A percentile compares a stretch with the other conserved stretches of the same genome.
Evolutionary conservation across 2,888 invertebrate species (phyloP).

Genomic region (Xestia c-nigrum): DNA sequence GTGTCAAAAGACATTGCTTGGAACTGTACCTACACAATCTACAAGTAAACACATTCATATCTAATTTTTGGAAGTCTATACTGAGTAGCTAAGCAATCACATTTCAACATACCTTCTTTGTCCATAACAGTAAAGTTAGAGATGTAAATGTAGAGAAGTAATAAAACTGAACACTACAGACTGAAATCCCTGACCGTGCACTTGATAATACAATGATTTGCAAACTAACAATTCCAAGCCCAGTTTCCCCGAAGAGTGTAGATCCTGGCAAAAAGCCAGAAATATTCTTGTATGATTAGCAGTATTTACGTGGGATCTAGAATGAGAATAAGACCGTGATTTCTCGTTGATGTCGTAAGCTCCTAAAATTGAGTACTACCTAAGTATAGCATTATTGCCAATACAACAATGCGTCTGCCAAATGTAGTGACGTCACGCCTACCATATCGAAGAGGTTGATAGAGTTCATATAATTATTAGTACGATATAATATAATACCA

Average conservation of each 20-base stretch:
- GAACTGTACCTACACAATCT: neutral
- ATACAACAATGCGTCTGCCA: neutral
- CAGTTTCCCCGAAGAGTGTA: conserved; percentile 3
- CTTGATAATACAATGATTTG: conserved; percentile 15
- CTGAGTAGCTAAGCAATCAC: neutral
- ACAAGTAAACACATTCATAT: neutral
- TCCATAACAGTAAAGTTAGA: conserved; percentile 1
- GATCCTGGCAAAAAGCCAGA: conserved; percentile 40
- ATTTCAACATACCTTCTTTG: conserved; percentile 24
- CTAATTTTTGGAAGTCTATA: neutral
- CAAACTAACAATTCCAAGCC: conserved; percentile 16
- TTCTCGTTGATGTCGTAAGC: conserved; percentile 21
- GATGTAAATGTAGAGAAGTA: neutral
- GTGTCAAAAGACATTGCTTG: neutral
- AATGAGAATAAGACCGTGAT: conserved; percentile 24
- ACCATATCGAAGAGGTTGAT: neutral
- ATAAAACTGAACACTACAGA: neutral
- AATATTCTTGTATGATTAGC: conserved; percentile 47
- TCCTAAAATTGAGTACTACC: neutral
- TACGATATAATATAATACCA: neutral
- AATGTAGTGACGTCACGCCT: neutral
- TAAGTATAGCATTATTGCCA: neutral
- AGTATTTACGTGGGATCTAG: conserved; percentile 44
- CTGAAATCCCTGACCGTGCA: conserved; percentile 21
- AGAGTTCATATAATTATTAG: neutral